Evolutionary conservation across 2,113 vertebrate species (phyloP).

Genomic region (Echinops telfairi): DNA sequence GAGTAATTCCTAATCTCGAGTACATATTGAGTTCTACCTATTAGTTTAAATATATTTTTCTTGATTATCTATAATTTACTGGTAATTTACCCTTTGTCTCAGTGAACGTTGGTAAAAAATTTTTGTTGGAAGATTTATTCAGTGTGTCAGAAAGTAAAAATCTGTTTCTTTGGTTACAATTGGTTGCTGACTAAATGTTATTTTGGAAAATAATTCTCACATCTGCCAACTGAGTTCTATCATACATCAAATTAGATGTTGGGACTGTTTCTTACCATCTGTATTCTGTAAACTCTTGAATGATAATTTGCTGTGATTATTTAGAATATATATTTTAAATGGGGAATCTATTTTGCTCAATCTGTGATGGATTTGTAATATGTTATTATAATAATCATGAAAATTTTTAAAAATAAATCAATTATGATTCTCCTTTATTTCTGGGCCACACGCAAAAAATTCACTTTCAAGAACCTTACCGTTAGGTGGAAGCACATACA

Average conservation of each 20-base stretch:
- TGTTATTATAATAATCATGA: constrained; percentile 52
- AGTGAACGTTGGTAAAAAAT: not conserved
- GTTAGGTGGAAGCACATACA: not conserved
- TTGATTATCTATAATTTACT: constrained; percentile 67
- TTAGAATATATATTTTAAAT: constrained; percentile 64
- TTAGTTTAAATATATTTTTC: constrained; percentile 58
- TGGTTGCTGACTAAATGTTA: constrained; percentile 78
- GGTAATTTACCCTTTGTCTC: constrained; percentile 69
- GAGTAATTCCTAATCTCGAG: not conserved
- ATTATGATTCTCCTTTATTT: not conserved
- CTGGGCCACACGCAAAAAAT: not conserved
- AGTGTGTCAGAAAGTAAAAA: constrained; percentile 71
- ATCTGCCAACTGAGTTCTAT: constrained; percentile 74
- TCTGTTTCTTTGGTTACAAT: constrained; percentile 74
- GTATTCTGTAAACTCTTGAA: constrained; percentile 72
- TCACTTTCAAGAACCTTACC: not conserved
- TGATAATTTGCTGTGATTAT: constrained; percentile 69
- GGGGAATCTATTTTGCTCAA: constrained; percentile 57
- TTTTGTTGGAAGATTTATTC: constrained; percentile 66
- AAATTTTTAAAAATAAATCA: constrained; percentile 14
- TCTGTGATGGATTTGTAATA: constrained; percentile 50
- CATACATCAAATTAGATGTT: constrained; percentile 75
- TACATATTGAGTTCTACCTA: constrained; percentile 14
- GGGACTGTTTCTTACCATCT: constrained; percentile 67
- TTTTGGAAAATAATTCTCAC: constrained; percentile 74